Evolutionary conservation across 2,113 vertebrate genomes (phyloP), one percentile per base, ranked within the genome.

Genomic region (Lutjanus erythropterus): DNA sequence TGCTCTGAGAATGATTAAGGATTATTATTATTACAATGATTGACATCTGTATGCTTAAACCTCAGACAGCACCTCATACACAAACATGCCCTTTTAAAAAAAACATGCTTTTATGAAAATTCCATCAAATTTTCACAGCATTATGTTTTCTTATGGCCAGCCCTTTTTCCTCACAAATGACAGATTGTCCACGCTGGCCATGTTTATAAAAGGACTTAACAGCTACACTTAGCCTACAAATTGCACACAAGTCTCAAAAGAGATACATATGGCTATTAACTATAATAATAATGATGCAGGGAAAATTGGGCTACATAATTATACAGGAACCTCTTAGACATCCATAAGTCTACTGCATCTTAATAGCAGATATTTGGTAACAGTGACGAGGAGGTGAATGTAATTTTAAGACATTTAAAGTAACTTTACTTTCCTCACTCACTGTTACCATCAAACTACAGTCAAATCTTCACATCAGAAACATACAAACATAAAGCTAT

Each of bases 141-240:
- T 86, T 75, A 71, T 58, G 12, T 68, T 62, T 84, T n/a, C n/a
- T n/a, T n/a, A 15, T 80, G 33, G 73, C 71, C 27, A 33, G 35
- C 66, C 33, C 58, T 23, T 50, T 59, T 41, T 8, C 23, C 52
- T 52, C 29, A 76, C 66, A 83, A 90, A 89, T 79, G 87, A 80
- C 84, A 64, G 70, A 79, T 52, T 67, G 60, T 46, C 70, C 41
- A 60, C 86, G 75, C 50, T 82, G 83, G 64, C 79, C 64, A 78
- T 86, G 90, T 93, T 92, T 78, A 90, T 90, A 90, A 89, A 91
- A 91, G 81, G 83, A 84, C 78, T 81, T 91, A 92, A 94, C 90
- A 92, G 85, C 88, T 85, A 91, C 91, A 92, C 89, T 94, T 90
- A 92, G 75, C 86, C 89, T 82, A 88, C 74, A 93, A 93, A 89